Base-by-base conservation (phyloP, 2,888 invertebrate species). In the Aphodius sticticus region DNA sequence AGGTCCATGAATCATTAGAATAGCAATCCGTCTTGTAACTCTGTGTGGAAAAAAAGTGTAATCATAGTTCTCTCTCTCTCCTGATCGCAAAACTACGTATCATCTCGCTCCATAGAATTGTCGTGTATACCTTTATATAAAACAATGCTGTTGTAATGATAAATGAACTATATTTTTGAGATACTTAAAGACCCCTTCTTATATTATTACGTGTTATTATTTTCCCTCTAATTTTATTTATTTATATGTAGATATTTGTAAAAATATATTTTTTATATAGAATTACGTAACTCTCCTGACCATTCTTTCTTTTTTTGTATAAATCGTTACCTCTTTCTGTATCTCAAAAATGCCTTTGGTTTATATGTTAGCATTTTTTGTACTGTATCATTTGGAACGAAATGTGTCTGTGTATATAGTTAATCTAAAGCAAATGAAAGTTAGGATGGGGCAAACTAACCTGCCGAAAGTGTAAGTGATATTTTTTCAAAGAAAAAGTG, bases 401-500 rank as follows among this genome's bases (percentile, higher is more conserved):
- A 77, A 77, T 69, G 38, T 70, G 38, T 70, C 38, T 77, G 77
- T 77, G 77, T 53, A 77, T 84, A 77, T 74, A 74, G 74, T 35
- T 37, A 35, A 35, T 35, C n/a, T 36, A 74, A 74, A 36, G 36
- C n/a, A 35, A 74, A 74, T 36, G 37, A 36, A 74, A 70, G 26
- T 75, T 75, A 79, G 72, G 72, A 80, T 79, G 81, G 82, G 81
- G 81, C 79, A 81, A 72, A 77, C 75, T 77, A 76, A 77, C 79
- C 79, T 82, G 82, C 83, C 82, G 80, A 86, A 86, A 84, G 84
- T 86, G 87, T 86, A 89, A 91, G 92, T 92, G 92, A 92, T 92
- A 93, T 92, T 92, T 92, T 92, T 92, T 91, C 91, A 89, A 91
- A 92, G 92, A 91, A 89, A 92, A 92, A 92, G 92, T 93, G 93